Percentiles rank a stretch among this genome's conserved stretches.
phyloP scores from a whole-genome alignment of 1,140 invertebrate genomes.

The Batillaria attramentaria region DNA sequence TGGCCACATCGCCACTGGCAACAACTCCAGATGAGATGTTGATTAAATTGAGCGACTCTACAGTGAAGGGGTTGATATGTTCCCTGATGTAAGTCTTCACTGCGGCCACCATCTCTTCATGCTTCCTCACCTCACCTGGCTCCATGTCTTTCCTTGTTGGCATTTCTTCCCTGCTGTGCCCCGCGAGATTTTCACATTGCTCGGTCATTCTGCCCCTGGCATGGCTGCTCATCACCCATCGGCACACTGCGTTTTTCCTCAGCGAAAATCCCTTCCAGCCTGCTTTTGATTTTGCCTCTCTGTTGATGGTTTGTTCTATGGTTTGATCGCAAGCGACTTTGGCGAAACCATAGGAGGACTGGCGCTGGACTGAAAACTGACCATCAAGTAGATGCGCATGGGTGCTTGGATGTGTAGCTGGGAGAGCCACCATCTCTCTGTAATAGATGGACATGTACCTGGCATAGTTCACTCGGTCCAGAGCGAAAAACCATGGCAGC shows the following conservation, averaged over 20 bases:
- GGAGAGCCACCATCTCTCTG: slow-evolving; percentile 32
- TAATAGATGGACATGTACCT: slow-evolving; percentile 24
- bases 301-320: slow-evolving; percentile 33
- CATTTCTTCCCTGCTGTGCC: neutral
- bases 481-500: slow-evolving; percentile 35
- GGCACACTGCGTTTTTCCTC: neutral
- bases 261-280: slow-evolving; percentile 8
- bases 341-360: slow-evolving; percentile 1
- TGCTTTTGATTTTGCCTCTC: slow-evolving; percentile 20
- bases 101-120: neutral
- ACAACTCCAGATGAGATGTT: neutral
- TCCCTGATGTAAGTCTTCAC: neutral
- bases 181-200: neutral
- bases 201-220: neutral
- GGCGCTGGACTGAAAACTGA: slow-evolving; percentile 4
- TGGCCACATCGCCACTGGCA: too few relatives aligned
- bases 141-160: neutral
- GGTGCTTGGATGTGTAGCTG: neutral
- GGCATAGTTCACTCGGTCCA: slow-evolving; percentile 32
- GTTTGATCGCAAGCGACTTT: slow-evolving; percentile 32
- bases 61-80: neutral
- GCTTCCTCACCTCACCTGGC: neutral
- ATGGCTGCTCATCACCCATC: neutral
- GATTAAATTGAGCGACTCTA: neutral
- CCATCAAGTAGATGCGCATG: neutral